Evolutionary conservation across 2,113 vertebrate genomes (phyloP).

Genomic region (Empidonax alnorum): DNA sequence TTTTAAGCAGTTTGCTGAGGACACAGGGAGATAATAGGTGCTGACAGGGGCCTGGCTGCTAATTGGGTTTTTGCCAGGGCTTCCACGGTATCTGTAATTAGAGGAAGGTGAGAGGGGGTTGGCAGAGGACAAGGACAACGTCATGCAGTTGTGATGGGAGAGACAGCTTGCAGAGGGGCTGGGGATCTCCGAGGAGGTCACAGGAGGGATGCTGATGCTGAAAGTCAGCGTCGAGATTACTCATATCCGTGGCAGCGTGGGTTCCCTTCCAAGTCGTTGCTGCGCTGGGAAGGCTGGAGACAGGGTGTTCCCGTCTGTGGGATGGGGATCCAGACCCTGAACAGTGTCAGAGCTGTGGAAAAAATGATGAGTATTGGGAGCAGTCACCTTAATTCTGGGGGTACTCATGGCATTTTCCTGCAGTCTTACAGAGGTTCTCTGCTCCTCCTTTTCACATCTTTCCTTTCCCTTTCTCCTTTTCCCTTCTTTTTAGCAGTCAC

Average conservation of each 20-base stretch:
- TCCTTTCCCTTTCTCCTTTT: neutral
- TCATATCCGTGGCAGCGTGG: neutral
- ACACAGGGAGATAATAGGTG: constrained; percentile 46
- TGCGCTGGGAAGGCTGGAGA: neutral
- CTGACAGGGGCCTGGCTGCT: constrained; percentile 57
- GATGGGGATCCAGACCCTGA: neutral
- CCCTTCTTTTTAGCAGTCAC: neutral
- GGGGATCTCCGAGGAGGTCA: neutral
- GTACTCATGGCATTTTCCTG: neutral
- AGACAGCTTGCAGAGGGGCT: neutral
- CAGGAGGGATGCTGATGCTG: neutral
- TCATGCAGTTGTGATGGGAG: neutral
- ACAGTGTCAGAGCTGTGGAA: neutral
- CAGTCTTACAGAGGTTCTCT: neutral
- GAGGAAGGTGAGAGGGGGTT: neutral
- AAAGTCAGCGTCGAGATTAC: neutral
- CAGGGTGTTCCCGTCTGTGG: neutral
- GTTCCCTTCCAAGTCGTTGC: neutral
- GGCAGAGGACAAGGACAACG: neutral
- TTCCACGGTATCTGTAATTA: neutral
- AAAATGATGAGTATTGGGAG: neutral
- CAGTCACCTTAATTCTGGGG: neutral
- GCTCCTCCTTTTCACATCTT: neutral
- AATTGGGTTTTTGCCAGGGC: neutral
- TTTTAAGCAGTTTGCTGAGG: neutral